phyloP scores from a whole-genome alignment of 2,113 vertebrate genomes.

The Bostrychus sinensis region DNA sequence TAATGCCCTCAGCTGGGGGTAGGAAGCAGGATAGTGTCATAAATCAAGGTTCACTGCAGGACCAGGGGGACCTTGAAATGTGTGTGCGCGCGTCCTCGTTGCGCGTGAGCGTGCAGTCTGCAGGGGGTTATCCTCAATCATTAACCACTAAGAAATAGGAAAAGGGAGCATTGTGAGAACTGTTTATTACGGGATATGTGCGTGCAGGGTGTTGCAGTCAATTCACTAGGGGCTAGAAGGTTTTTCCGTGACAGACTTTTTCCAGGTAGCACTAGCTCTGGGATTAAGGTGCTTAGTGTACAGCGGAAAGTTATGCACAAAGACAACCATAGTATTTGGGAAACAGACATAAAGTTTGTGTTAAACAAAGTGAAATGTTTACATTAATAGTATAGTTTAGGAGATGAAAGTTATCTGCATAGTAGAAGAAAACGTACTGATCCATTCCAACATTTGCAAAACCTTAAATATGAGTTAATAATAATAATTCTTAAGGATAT shows the following conservation, averaged over 20 bases:
- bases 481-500: no score
- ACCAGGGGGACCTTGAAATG: conserved; percentile 37
- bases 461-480: no score
- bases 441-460: no score
- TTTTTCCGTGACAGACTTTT: conserved; percentile 62
- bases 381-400: no score
- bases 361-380: no score
- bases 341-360: not conserved
- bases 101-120: conserved; percentile 31
- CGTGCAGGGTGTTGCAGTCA: conserved; percentile 9
- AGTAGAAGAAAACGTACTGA: no score
- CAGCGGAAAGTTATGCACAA: conserved; percentile 4
- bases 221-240: conserved; percentile 2
- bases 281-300: conserved; percentile 41
- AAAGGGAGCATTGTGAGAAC: not conserved
- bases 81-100: conserved; percentile 15
- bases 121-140: conserved; percentile 69
- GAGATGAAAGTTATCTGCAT: no score
- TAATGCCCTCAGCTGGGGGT: conserved; percentile 74
- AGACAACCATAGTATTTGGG: not conserved
- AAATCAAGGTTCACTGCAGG: conserved; percentile 79
- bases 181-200: conserved; percentile 18
- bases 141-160: conserved; percentile 69
- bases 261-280: conserved; percentile 43
- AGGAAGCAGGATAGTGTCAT: conserved; percentile 74